These are phyloP conservation scores for Heliconius erato DNA, from an alignment of 2,888 invertebrate genomes.

Conservation along the genomic window DNA sequence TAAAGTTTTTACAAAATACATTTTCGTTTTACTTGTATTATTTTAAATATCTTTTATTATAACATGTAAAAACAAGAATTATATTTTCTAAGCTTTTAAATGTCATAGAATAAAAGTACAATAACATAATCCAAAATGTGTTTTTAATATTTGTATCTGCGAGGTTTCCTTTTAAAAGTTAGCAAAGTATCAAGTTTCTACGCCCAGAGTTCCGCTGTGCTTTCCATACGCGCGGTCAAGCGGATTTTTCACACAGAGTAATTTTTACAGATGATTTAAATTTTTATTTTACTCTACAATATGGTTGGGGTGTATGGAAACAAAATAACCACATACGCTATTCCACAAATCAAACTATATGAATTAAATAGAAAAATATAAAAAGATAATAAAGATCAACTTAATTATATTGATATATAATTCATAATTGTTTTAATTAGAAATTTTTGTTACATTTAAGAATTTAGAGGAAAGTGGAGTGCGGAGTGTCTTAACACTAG, in stretches of 20 bases:
- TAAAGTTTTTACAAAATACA: not conserved
- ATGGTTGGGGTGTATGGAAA: not conserved
- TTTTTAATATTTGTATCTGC: constrained; percentile 52
- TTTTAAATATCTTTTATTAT: not conserved
- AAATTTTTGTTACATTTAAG: too few species aligned
- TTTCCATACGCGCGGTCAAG: constrained; percentile 85
- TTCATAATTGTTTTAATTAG: too few species aligned
- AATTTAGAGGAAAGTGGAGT: too few species aligned
- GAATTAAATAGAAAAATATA: too few species aligned
- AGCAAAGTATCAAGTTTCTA: constrained; percentile 78
- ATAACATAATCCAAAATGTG: constrained; percentile 41
- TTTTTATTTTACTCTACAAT: constrained; percentile 11
- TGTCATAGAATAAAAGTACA: constrained; percentile 20
- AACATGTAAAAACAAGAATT: not conserved
- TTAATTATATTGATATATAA: too few species aligned
- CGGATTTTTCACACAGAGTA: constrained; percentile 80
- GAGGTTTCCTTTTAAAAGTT: constrained; percentile 64
- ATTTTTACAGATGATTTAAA: constrained; percentile 61
- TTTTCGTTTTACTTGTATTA: not conserved
- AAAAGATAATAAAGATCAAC: too few species aligned
- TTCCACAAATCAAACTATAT: too few species aligned
- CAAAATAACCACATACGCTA: too few species aligned
- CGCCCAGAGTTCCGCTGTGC: constrained; percentile 70
- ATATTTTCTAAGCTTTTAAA: not conserved
- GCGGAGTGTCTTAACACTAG: too few species aligned